Percentiles rank a stretch among this genome's conserved stretches.
Conservation (phyloP, 2,888 invertebrate genomes). For the Prenolepis imparis region DNA sequence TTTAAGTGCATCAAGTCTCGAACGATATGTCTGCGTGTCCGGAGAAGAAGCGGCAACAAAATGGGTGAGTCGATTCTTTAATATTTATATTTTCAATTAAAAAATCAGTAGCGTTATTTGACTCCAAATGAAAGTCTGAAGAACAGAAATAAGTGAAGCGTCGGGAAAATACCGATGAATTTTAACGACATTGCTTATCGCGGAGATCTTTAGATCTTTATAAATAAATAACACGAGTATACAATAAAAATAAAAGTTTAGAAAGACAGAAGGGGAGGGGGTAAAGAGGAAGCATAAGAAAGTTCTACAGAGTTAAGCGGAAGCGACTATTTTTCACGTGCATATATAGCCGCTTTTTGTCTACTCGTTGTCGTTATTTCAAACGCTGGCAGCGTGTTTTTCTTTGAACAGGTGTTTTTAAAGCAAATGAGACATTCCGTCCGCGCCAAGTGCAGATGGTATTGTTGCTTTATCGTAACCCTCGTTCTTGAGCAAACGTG, state of each 20-base stretch:
- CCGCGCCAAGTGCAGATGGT: not conserved
- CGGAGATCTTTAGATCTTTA: conserved; percentile 9
- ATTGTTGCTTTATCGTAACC: conserved; percentile 27
- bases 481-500: conserved; percentile 12
- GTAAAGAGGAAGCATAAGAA: not conserved
- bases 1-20: conserved; percentile 97
- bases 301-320: not conserved
- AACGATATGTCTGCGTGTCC: conserved; percentile 97
- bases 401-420: conserved; percentile 55
- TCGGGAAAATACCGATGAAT: not conserved
- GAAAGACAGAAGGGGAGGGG: not conserved
- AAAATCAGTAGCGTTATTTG: not conserved
- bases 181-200: not conserved
- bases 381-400: conserved; percentile 1
- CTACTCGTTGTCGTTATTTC: conserved; percentile 13
- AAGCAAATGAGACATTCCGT: conserved; percentile 41
- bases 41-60: conserved; percentile 94
- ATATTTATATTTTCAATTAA: not conserved
- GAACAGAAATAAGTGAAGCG: conserved; percentile 37
- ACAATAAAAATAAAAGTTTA: conserved; percentile 18
- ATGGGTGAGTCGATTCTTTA: conserved; percentile 90
- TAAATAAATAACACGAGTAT: not conserved
- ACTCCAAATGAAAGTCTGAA: not conserved
- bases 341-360: not conserved
- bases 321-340: not conserved